These are phyloP conservation scores for Pyralis farinalis DNA, from an alignment of 2,888 invertebrate species.

Conservation along the genomic window DNA sequence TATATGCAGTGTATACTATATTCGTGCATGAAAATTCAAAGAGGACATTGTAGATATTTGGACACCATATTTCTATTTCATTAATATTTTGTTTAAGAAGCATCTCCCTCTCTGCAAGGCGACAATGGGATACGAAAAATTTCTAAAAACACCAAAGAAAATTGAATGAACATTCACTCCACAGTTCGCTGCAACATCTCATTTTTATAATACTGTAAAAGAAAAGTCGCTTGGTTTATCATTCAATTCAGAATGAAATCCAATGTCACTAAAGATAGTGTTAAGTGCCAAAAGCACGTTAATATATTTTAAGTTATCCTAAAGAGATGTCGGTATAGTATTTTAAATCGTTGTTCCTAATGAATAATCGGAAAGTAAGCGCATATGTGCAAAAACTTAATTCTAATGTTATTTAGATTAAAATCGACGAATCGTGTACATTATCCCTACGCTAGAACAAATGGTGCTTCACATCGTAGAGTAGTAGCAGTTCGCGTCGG, in stretches of 20 bases:
- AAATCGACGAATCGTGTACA: constrained; percentile 74
- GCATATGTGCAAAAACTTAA: constrained; percentile 62
- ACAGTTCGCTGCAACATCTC: neutral
- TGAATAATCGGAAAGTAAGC: constrained; percentile 66
- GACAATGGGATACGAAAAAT: constrained; percentile 13
- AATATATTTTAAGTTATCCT: constrained; percentile 64
- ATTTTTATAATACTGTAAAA: constrained; percentile 1
- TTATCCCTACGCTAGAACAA: constrained; percentile 80
- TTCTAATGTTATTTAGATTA: constrained; percentile 70
- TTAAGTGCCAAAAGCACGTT: constrained; percentile 75
- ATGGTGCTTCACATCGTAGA: constrained; percentile 79
- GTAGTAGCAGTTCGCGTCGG: constrained; percentile 40
- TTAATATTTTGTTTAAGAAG: constrained; percentile 10
- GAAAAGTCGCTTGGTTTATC: constrained; percentile 4
- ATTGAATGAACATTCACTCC: neutral
- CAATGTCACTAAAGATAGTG: constrained; percentile 45
- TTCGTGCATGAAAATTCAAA: constrained; percentile 2
- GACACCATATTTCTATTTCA: constrained; percentile 1
- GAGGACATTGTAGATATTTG: constrained; percentile 12
- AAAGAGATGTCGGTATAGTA: constrained; percentile 67
- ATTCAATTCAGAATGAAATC: constrained; percentile 8
- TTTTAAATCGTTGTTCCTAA: constrained; percentile 79
- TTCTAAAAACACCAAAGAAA: constrained; percentile 22
- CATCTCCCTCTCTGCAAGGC: constrained; percentile 7
- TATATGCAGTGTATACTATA: constrained; percentile 18